These are phyloP conservation scores for Rotaria socialis DNA, from an alignment of 2,888 invertebrate species.

Conservation along the genomic window DNA sequence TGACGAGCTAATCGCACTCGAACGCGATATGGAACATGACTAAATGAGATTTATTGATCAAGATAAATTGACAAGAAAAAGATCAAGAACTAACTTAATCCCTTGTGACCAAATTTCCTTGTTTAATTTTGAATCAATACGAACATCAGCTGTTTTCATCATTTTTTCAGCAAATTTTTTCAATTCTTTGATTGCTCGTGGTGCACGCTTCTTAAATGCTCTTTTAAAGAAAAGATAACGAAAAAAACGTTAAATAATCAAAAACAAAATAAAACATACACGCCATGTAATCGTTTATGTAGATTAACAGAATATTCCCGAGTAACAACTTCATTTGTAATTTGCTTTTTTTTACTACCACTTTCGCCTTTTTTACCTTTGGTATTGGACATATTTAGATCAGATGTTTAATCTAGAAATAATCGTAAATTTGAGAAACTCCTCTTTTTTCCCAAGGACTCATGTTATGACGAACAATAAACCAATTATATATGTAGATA, in stretches of 20 bases:
- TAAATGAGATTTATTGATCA: conserved; percentile 48
- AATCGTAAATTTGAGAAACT: neutral
- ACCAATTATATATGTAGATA: neutral
- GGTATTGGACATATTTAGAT: neutral
- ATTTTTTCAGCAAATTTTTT: conserved; percentile 91
- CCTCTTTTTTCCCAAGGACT: neutral
- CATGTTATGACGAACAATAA: neutral
- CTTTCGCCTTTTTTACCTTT: neutral
- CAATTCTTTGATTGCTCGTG: conserved; percentile 93
- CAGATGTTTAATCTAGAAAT: neutral
- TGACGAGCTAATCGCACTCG: conserved; percentile 90
- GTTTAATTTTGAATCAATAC: conserved; percentile 94
- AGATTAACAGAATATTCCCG: conserved; percentile 97
- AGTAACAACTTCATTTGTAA: conserved; percentile 65
- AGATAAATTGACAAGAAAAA: too few species aligned
- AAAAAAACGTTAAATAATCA: neutral
- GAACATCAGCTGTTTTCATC: conserved; percentile 95
- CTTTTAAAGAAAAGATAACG: conserved; percentile 52
- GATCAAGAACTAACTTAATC: conserved; percentile 72
- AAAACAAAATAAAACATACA: conserved; percentile 61
- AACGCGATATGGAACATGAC: conserved; percentile 95
- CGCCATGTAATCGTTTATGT: conserved; percentile 91
- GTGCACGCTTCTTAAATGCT: conserved; percentile 93
- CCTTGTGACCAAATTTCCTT: conserved; percentile 98
- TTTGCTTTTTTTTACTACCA: conserved; percentile 39